Conservation (phyloP, 1,140 invertebrate species). For the Sitophilus oryzae region DNA sequence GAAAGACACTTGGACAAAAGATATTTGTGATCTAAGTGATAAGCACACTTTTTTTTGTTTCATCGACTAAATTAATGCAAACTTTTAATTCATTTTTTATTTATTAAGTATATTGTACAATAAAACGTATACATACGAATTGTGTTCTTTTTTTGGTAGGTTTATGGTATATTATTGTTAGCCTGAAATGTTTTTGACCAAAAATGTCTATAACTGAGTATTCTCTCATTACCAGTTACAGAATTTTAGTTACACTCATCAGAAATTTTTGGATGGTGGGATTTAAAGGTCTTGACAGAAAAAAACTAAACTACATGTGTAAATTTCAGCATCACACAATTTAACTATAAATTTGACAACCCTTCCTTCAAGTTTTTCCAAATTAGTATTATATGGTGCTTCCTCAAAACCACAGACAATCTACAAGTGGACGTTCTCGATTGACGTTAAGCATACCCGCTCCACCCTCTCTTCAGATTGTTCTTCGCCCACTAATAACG, state of each 20-base stretch:
- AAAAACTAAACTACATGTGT: too few species aligned
- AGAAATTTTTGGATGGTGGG: too few species aligned
- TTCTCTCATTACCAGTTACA: too few species aligned
- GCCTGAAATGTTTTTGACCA: too few species aligned
- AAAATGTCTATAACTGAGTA: too few species aligned
- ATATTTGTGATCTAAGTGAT: conserved; percentile 27
- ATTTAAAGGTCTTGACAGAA: too few species aligned
- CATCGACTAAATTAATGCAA: conserved; percentile 23
- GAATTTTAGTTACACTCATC: too few species aligned
- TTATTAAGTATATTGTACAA: conserved; percentile 28
- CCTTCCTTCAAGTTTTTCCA: too few species aligned
- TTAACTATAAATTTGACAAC: too few species aligned
- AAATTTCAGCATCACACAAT: too few species aligned
- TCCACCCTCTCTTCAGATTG: conserved; percentile 12
- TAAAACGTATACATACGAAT: conserved; percentile 14
- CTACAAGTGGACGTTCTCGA: conserved; percentile 41
- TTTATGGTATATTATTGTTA: too few species aligned
- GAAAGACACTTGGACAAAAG: conserved; percentile 6
- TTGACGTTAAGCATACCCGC: conserved; percentile 30
- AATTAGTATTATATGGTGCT: conserved; percentile 69
- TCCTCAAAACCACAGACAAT: conserved; percentile 48
- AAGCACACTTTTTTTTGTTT: conserved; percentile 20
- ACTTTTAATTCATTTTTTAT: conserved; percentile 23
- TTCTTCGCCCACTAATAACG: not conserved
- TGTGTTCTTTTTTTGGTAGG: not conserved